These are phyloP conservation scores for Phengaris arion DNA, from an alignment of 2,888 invertebrate genomes.

Conservation along the genomic window DNA sequence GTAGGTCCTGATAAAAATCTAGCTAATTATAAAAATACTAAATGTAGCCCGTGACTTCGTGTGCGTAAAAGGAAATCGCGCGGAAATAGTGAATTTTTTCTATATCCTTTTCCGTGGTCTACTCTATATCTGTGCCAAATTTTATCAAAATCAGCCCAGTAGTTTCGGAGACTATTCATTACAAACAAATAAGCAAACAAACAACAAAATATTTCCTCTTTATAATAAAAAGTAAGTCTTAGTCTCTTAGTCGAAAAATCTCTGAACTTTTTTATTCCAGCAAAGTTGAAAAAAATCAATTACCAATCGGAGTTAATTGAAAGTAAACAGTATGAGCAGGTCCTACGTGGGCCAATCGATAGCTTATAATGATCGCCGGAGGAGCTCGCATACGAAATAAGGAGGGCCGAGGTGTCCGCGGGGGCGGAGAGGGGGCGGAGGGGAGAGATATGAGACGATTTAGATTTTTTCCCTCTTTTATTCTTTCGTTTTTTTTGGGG, in stretches of 20 bases:
- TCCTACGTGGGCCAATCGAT: constrained; percentile 78
- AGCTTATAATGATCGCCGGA: constrained; percentile 80
- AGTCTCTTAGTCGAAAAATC: not conserved
- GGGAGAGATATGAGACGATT: constrained; percentile 77
- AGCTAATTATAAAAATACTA: no score
- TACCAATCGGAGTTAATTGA: not conserved
- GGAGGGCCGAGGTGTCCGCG: constrained; percentile 78
- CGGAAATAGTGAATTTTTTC: no score
- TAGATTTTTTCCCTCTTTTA: constrained; percentile 80
- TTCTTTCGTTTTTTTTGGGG: constrained; percentile 79
- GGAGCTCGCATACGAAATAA: constrained; percentile 81
- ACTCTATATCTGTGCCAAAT: no score
- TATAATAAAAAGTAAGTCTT: no score
- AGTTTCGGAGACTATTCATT: no score
- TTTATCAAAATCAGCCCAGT: no score
- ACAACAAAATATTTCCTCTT: no score
- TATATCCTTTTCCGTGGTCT: no score
- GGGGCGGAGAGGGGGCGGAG: constrained; percentile 48
- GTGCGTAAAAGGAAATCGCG: no score
- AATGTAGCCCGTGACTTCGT: no score
- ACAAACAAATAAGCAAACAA: no score
- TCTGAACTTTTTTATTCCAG: not conserved
- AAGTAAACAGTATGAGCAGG: constrained; percentile 70
- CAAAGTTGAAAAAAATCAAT: not conserved
- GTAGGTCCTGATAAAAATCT: no score